Base-by-base conservation (phyloP, 2,113 vertebrate species). In the Eurypyga helias region DNA sequence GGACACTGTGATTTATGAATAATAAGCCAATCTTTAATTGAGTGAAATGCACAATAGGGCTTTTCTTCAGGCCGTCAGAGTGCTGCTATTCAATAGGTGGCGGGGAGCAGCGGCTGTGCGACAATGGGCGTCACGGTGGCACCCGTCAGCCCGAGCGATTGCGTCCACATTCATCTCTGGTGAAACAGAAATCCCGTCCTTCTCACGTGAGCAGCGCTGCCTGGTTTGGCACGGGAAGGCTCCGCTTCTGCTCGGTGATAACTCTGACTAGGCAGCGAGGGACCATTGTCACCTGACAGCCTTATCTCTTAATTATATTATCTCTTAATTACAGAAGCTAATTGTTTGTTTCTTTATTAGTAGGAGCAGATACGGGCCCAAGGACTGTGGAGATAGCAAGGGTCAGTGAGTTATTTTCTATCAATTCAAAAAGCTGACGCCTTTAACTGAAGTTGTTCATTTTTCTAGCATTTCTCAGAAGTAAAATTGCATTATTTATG, bases 301-400 rank as follows among this genome's bases (percentile, higher is more conserved):
- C 55, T 94, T 95, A 77, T 90, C 91, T 94, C 90, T 93, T 97
- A 95, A 93, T 94, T 95, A 70, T 92, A 76, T 95, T 96, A 86
- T 96, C 82, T 97, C 94, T 97, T 95, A 93, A 96, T 97, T 87
- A 93, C 88, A 96, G 92, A 81, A 94, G 90, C 90, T 97, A 96
- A 97, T 96, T 95, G 55, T 96, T 91, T 95, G 87, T 93, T 94
- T 94, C 90, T 86, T 92, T 97, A 93, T 93, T 96, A 85, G 29
- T 31, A 99, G 99, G 97, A 55, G 78, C 76, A 25, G 98, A 99
- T 76, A 86, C 29, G 36, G 98, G 97, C 51, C 84, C 98, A 9
- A 98, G 99, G 79, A 99, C 98, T 8, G 99, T 99, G 96, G 99
- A 99, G 91, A 99, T 99, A 96, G 98, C 90, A 17, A 98, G 99